Base-by-base conservation (phyloP, 2,888 invertebrate species). In the Brachypterus glaber region DNA sequence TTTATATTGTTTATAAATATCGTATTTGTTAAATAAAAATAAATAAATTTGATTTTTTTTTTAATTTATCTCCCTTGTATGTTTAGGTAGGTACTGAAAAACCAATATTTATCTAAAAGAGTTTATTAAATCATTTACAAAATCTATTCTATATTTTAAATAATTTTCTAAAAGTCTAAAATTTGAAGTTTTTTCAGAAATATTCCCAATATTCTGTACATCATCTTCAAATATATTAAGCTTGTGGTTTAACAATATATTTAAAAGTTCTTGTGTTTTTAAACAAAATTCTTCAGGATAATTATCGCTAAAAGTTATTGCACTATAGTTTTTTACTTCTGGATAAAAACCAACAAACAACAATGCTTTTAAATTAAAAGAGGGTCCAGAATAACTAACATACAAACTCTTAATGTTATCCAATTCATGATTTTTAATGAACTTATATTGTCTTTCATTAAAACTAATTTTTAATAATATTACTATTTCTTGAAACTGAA, bases 381-480 rank as follows among this genome's bases (percentile, higher is more conserved):
- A 83, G 35, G 76, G 59, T 14, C 81, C 82, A 48, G 71, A 64
- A 4, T 59, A 55, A 50, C 74, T 74, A 33, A 84, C 72, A 54
- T 77, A 78, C 60, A 85, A 69, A 54, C 76, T 71, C 53, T 72
- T 69, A n/a, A 31, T 30, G 14, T 48, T 35, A 52, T 70, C 58
- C 18, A 84, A 69, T 45, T 71, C 64, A 57, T 80, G 78, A 37
- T 70, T 73, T 41, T 65, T 65, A 35, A 85, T 71, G 61, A 81
- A 85, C 44, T 72, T 70, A 40, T 73, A 72, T 55, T 77, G 60
- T 40, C 42, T 53, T 32, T 53, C 50, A 41, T 53, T 52, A 14
- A 67, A 36, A 18, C 40, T 39, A 2, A 51, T 14, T 1, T 43
- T 35, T 17, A 55, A 31, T 17, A 45, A 31, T 4, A 37, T 34